Evolutionary conservation across 2,797 vertebrate species (phyloP).

Genomic region (Sorex maritimensis): DNA sequence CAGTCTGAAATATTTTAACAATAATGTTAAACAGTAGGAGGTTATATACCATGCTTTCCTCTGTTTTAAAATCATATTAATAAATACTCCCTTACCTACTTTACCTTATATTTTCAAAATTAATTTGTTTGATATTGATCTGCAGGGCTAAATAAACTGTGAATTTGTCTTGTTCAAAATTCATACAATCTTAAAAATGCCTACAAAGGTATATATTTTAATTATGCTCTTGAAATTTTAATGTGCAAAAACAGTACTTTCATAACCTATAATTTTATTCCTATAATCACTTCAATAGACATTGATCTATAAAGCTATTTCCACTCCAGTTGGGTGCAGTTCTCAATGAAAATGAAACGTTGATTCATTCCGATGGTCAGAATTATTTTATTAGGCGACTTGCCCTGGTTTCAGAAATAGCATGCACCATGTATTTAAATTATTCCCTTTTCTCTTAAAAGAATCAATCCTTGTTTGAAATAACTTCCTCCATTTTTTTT

Average conservation of each 20-base stretch:
- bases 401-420: conserved; percentile 67
- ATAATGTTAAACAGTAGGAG: conserved; percentile 2
- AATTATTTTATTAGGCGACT: conserved; percentile 74
- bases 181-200: conserved; percentile 2
- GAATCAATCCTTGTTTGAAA: conserved; percentile 76
- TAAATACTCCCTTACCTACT: not conserved
- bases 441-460: conserved; percentile 64
- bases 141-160: not conserved
- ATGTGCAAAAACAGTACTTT: conserved; percentile 61
- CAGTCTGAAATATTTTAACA: conserved; percentile 36
- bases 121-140: conserved; percentile 51
- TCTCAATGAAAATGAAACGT: conserved; percentile 45
- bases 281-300: conserved; percentile 52
- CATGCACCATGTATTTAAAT: conserved; percentile 63
- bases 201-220: conserved; percentile 65
- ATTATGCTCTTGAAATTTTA: conserved; percentile 66
- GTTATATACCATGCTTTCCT: conserved; percentile 19
- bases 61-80: conserved; percentile 16
- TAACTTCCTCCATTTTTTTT: conserved; percentile 58
- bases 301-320: conserved; percentile 45
- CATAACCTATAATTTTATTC: conserved; percentile 52
- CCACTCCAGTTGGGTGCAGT: conserved; percentile 9
- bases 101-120: conserved; percentile 46
- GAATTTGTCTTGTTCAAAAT: conserved; percentile 50
- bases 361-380: conserved; percentile 38